Conservation (phyloP, 2,797 vertebrate genomes). For the Sciurus carolinensis region DNA sequence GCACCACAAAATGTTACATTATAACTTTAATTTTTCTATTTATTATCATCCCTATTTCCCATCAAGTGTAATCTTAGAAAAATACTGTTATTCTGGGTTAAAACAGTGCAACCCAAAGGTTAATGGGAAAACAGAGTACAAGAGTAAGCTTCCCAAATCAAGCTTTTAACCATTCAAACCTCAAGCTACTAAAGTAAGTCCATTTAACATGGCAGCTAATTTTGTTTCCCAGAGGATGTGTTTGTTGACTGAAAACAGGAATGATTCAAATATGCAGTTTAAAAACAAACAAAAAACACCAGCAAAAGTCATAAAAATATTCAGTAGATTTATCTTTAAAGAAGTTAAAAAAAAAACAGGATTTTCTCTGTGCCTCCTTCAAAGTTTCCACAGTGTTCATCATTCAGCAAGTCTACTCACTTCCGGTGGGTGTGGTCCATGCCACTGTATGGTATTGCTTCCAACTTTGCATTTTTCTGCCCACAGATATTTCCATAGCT, state of each 20-base stretch:
- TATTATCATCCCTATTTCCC: conserved; percentile 36
- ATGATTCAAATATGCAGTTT: conserved; percentile 43
- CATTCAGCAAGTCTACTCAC: conserved; percentile 89
- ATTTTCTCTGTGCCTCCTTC: not conserved
- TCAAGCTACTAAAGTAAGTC: not conserved
- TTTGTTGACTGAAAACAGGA: conserved; percentile 48
- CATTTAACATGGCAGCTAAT: conserved; percentile 57
- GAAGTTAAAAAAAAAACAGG: conserved; percentile 43
- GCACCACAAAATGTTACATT: conserved; percentile 55
- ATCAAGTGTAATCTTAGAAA: conserved; percentile 65
- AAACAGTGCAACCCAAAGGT: conserved; percentile 32
- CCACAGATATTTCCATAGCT: conserved; percentile 99
- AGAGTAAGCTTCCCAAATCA: conserved; percentile 33
- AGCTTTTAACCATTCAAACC: conserved; percentile 53
- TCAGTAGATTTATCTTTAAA: conserved; percentile 18
- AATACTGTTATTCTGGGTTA: conserved; percentile 28
- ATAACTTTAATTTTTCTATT: conserved; percentile 64
- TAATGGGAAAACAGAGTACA: conserved; percentile 38
- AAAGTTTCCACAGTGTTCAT: conserved; percentile 1
- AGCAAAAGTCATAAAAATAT: conserved; percentile 42
- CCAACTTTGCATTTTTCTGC: conserved; percentile 94
- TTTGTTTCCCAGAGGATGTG: conserved; percentile 60
- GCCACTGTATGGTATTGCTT: conserved; percentile 94
- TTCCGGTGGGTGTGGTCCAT: conserved; percentile 96
- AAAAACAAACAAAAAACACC: conserved; percentile 39